A percentile compares a stretch with the other conserved stretches of the same genome.
Conservation (phyloP, 2,888 invertebrate species). For the Temnothorax ravouxi region DNA sequence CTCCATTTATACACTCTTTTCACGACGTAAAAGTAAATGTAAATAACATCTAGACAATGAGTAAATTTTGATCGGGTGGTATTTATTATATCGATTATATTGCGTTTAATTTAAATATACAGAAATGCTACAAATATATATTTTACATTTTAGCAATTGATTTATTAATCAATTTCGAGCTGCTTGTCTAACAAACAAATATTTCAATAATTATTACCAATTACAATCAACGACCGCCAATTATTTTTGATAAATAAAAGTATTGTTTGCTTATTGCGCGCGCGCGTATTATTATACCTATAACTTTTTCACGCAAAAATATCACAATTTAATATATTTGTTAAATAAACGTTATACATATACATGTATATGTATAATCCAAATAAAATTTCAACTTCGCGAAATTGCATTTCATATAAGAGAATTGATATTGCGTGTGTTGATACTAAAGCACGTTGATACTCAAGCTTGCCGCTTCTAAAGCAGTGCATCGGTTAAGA, state of each 20-base stretch:
- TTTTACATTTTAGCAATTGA: neutral
- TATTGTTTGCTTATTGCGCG: neutral
- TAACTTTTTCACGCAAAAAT: neutral
- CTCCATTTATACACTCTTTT: neutral
- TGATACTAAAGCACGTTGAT: neutral
- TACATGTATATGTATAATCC: neutral
- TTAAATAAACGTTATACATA: neutral
- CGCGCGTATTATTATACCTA: neutral
- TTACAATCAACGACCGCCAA: neutral
- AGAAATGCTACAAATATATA: neutral
- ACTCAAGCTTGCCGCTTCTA: neutral
- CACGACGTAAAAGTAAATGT: neutral
- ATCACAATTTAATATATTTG: neutral
- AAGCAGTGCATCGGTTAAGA: neutral
- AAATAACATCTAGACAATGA: neutral
- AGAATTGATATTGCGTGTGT: neutral
- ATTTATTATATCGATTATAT: neutral
- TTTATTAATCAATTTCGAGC: neutral
- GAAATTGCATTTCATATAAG: neutral
- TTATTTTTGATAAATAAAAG: slow-evolving; percentile 12
- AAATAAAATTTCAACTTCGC: neutral
- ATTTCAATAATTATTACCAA: slow-evolving; percentile 10
- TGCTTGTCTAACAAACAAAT: neutral
- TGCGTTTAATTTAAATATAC: neutral
- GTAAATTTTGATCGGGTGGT: neutral